A percentile compares a stretch with the other conserved stretches of the same genome.
These are phyloP conservation scores for Calcarius lapponicus DNA, from an alignment of 2,797 vertebrate genomes.

Conservation along the genomic window DNA sequence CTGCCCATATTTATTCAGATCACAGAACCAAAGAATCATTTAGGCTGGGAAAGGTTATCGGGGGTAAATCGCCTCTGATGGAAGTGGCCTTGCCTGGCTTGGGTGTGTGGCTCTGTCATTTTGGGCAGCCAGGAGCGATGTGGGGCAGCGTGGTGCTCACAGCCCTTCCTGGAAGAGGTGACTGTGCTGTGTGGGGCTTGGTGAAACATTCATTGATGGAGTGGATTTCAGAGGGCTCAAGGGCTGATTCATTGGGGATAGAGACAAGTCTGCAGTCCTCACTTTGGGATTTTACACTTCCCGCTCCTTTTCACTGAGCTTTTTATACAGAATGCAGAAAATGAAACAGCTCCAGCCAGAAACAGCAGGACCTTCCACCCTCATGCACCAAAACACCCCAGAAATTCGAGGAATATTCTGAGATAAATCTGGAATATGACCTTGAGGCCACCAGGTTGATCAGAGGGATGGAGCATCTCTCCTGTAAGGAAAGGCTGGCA, in stretches of 20 bases:
- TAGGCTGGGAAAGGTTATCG: accelerated
- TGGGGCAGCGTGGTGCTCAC: neutral
- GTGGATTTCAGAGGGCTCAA: constrained; percentile 16
- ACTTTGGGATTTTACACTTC: neutral
- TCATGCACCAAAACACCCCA: neutral
- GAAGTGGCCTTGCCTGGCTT: neutral
- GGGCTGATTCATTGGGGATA: neutral
- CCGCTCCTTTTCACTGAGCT: neutral
- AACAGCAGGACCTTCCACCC: neutral
- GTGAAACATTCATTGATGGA: neutral
- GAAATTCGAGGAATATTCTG: neutral
- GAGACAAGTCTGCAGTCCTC: neutral
- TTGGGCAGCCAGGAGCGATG: neutral
- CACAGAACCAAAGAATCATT: neutral
- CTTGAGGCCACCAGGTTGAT: neutral
- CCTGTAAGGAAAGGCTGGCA: accelerated
- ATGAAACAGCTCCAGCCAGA: neutral
- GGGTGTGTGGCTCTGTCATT: neutral
- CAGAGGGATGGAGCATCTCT: neutral
- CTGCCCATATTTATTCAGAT: neutral
- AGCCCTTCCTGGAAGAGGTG: neutral
- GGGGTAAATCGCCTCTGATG: neutral
- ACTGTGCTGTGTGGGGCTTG: neutral
- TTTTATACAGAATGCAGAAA: neutral
- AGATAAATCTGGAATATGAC: neutral